Base-by-base conservation (phyloP, 2,113 vertebrate genomes). In the Parus major region DNA sequence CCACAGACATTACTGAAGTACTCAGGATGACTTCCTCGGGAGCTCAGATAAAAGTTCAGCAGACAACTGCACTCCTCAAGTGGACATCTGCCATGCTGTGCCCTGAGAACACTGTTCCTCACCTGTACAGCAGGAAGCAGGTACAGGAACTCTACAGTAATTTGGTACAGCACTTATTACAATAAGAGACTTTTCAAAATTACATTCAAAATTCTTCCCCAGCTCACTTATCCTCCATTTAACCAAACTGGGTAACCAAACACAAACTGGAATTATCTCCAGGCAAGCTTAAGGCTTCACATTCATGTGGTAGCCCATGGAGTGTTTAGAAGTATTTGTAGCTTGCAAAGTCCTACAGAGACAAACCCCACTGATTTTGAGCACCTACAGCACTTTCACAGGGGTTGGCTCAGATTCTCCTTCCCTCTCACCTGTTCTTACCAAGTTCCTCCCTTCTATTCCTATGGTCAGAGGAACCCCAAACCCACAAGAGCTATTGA, bases 141-240 rank as follows among this genome's bases (percentile, higher is more conserved):
- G 29, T 6, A n/a, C 19, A 52, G 4, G 1, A 88, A 28, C 17
- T 21, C 4, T 4, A 1, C 1, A 49, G 42, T 14, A 31, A 69
- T 36, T 59, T 47, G 19, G 7, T 49, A 84, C 18, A 41, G 24
- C 25, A 60, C 12, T 76, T 70, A 12, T 0, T 31, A 20, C 5
- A 55, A 53, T 42, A 53, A 63, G 25, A 46, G 5, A 28, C 4
- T 7, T 47, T 50, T 24, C 14, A 25, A 82, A 83, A 36, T 22
- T 35, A 31, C 19, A n/a, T 18, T 53, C 3, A 8, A 5, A 75
- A 46, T 64, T 68, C n/a, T 75, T 68, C 41, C 44, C 39, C 47
- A 41, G 36, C 49, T 91, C 19, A 28, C 10, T 60, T 27, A 23
- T 1, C 5, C 29, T 65, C 64, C 15, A 10, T 52, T 76, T 65